A percentile compares a stretch with the other conserved stretches of the same genome.
Conservation (phyloP, 2,113 vertebrate species). For the Notarius lentiginosus region DNA sequence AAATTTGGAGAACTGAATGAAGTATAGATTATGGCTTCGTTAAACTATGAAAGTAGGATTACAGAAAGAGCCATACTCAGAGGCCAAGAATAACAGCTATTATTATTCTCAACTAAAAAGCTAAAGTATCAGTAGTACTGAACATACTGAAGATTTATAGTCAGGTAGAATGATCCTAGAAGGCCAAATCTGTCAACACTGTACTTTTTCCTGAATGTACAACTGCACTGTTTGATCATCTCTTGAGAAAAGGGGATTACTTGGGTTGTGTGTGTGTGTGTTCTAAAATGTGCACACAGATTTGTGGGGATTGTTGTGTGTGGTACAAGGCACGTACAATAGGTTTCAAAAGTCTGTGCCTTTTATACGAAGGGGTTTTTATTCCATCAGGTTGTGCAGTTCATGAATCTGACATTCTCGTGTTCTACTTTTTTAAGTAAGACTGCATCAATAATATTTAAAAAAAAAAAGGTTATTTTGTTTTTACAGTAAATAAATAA, state of each 20-base stretch:
- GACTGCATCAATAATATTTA: background rate
- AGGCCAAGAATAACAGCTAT: background rate
- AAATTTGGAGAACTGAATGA: background rate
- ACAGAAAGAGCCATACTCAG: background rate
- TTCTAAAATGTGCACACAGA: slow-evolving; percentile 42
- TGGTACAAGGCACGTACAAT: slow-evolving; percentile 39
- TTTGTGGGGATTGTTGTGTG: slow-evolving; percentile 47
- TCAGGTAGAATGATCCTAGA: background rate
- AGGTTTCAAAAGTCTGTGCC: background rate
- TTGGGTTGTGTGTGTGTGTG: slow-evolving; percentile 16
- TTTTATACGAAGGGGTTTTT: background rate
- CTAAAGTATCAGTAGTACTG: background rate
- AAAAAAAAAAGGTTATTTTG: background rate
- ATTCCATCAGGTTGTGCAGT: background rate
- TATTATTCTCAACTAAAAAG: background rate
- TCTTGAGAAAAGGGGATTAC: slow-evolving; percentile 33
- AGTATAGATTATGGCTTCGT: background rate
- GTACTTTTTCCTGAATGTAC: background rate
- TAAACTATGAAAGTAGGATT: background rate
- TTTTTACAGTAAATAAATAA: background rate
- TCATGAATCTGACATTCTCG: background rate
- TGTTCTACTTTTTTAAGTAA: background rate
- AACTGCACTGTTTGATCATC: slow-evolving; percentile 2
- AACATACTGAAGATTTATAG: background rate
- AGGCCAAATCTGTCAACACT: background rate